A percentile compares a stretch with the other conserved stretches of the same genome.
phyloP scores from a whole-genome alignment of 1,140 invertebrate genomes.

The Drosophila auraria region DNA sequence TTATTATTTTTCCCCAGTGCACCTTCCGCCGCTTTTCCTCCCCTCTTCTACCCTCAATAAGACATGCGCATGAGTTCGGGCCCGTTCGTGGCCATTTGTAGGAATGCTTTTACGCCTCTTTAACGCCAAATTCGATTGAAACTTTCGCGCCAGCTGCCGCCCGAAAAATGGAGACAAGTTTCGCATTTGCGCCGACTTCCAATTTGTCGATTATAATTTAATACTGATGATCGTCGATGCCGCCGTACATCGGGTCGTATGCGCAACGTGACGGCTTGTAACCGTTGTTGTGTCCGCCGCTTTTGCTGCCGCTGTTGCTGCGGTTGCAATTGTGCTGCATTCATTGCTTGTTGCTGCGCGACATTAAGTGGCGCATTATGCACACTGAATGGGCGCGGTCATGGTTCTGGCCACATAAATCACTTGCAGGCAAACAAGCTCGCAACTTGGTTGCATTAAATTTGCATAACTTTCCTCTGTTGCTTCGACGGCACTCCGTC shows the following conservation, averaged over 20 bases:
- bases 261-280: conserved; percentile 33
- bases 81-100: conserved; percentile 55
- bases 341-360: conserved; percentile 58
- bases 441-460: conserved; percentile 78
- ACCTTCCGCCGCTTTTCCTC: background rate
- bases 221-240: conserved; percentile 27
- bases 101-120: conserved; percentile 61
- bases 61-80: conserved; percentile 54
- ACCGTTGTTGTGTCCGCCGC: conserved; percentile 28
- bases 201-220: conserved; percentile 44
- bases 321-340: conserved; percentile 37
- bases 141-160: conserved; percentile 41
- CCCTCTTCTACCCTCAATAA: conserved; percentile 8
- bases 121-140: conserved; percentile 48
- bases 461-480: conserved; percentile 76
- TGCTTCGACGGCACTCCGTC: conserved; percentile 14
- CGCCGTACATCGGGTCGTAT: conserved; percentile 31
- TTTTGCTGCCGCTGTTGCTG: background rate
- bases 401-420: conserved; percentile 75
- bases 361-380: conserved; percentile 71
- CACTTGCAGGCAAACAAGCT: conserved; percentile 73
- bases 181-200: conserved; percentile 17
- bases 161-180: conserved; percentile 11
- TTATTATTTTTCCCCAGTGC: background rate
- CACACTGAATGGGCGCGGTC: conserved; percentile 52